These are phyloP conservation scores for Xyrichtys novacula DNA, from an alignment of 2,797 vertebrate genomes.

Conservation along the genomic window DNA sequence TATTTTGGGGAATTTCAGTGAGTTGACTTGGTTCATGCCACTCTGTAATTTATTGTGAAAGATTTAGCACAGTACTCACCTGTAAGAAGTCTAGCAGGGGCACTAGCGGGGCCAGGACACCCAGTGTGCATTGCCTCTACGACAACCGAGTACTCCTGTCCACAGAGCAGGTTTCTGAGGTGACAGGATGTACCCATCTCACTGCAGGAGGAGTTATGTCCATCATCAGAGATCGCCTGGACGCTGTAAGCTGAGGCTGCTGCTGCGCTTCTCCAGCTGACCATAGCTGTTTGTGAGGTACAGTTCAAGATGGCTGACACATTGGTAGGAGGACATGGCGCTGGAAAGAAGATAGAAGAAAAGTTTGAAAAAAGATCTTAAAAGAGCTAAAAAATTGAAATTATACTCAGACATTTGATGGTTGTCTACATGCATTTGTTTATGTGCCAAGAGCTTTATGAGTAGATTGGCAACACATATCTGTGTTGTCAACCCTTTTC, in stretches of 20 bases:
- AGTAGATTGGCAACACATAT: background rate
- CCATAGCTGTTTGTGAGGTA: slow-evolving; percentile 43
- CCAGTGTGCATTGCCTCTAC: slow-evolving; percentile 66
- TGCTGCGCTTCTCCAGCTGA: slow-evolving; percentile 69
- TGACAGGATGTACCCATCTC: slow-evolving; percentile 62
- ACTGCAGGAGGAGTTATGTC: slow-evolving; percentile 71
- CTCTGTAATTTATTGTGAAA: too few relatives aligned
- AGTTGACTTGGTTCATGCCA: too few relatives aligned
- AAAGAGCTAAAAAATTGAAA: background rate
- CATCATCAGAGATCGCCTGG: slow-evolving; percentile 56
- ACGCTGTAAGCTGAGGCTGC: slow-evolving; percentile 66
- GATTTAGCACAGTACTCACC: slow-evolving; percentile 56
- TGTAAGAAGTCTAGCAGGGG: slow-evolving; percentile 53
- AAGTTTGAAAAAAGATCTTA: background rate
- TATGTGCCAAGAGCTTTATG: background rate
- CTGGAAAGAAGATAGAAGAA: slow-evolving; percentile 46
- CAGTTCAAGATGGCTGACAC: slow-evolving; percentile 71
- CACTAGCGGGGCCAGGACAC: slow-evolving; percentile 73
- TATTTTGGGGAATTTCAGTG: too few relatives aligned
- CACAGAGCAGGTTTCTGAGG: slow-evolving; percentile 75
- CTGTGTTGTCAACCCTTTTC: too few relatives aligned
- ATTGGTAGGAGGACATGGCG: slow-evolving; percentile 76
- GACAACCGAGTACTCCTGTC: slow-evolving; percentile 77
- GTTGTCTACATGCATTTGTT: background rate
- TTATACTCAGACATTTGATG: too few relatives aligned